A percentile compares a stretch with the other conserved stretches of the same genome.
phyloP scores from a whole-genome alignment of 2,797 vertebrate species.

The Falco rusticolus region DNA sequence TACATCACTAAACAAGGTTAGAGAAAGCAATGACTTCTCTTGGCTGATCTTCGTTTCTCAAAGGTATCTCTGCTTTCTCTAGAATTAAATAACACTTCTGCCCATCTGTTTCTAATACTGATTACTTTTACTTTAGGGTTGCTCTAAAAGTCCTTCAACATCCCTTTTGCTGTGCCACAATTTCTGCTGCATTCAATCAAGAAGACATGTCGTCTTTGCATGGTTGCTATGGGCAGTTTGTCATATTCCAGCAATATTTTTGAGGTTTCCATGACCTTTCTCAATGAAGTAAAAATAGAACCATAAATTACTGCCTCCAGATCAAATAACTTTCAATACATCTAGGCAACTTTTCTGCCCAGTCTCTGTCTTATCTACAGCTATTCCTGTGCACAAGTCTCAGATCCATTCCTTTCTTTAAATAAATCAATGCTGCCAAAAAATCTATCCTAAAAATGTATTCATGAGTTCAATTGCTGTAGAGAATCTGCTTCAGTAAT shows the following conservation, averaged over 20 bases:
- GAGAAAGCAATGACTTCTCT: neutral
- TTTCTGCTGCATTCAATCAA: neutral
- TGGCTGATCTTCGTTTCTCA: neutral
- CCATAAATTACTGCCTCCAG: neutral
- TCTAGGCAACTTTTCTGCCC: neutral
- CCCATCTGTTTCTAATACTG: neutral
- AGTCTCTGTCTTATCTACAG: neutral
- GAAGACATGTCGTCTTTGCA: neutral
- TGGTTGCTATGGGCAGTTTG: neutral
- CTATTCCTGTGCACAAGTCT: neutral
- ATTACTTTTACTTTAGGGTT: neutral
- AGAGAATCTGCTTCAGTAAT: neutral
- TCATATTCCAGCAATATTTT: constrained; percentile 17
- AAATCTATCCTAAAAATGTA: neutral
- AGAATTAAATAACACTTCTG: neutral
- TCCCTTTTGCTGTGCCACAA: neutral
- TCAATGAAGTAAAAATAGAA: constrained; percentile 48
- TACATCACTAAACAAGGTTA: neutral
- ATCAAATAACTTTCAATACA: constrained; percentile 41
- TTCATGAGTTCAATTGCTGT: neutral
- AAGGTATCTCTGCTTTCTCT: neutral
- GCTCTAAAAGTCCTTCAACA: neutral
- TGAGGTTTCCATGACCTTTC: constrained; percentile 49
- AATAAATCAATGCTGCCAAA: neutral
- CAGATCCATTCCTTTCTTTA: neutral